Evolutionary conservation across 2,797 vertebrate species (phyloP).

Genomic region (Vireo griseus): DNA sequence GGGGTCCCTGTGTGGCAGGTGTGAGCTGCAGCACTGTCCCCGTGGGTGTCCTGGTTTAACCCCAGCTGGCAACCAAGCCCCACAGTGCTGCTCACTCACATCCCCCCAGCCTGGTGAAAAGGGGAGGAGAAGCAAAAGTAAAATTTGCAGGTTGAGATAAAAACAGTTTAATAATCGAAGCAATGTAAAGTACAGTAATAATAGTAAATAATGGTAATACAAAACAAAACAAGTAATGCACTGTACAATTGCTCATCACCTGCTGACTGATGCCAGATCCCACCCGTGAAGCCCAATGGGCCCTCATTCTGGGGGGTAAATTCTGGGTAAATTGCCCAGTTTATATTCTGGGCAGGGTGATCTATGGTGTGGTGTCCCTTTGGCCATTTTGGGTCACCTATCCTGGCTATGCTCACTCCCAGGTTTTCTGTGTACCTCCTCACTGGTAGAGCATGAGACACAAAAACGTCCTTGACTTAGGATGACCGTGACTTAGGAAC

Average conservation of each 20-base stretch:
- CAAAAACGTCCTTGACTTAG: neutral
- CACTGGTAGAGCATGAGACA: neutral
- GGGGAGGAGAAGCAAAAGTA: neutral
- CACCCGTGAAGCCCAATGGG: no score
- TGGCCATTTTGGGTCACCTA: neutral
- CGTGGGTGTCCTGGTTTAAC: neutral
- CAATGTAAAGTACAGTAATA: neutral
- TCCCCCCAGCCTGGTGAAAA: neutral
- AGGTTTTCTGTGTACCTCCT: neutral
- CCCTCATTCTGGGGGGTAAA: neutral
- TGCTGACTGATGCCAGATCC: neutral
- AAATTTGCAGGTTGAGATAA: neutral
- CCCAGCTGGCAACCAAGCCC: neutral
- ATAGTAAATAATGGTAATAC: neutral
- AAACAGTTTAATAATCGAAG: neutral
- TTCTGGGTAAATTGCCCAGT: neutral
- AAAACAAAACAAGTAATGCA: neutral
- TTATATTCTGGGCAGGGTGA: neutral
- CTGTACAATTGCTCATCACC: rapidly evolving
- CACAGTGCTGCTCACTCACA: neutral
- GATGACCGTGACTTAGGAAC: neutral
- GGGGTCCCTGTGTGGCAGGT: neutral
- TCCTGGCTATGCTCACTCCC: neutral
- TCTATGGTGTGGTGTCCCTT: neutral
- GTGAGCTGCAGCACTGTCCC: rapidly evolving